These are phyloP conservation scores for Oligia strigilis DNA, from an alignment of 2,888 invertebrate genomes.

Conservation along the genomic window DNA sequence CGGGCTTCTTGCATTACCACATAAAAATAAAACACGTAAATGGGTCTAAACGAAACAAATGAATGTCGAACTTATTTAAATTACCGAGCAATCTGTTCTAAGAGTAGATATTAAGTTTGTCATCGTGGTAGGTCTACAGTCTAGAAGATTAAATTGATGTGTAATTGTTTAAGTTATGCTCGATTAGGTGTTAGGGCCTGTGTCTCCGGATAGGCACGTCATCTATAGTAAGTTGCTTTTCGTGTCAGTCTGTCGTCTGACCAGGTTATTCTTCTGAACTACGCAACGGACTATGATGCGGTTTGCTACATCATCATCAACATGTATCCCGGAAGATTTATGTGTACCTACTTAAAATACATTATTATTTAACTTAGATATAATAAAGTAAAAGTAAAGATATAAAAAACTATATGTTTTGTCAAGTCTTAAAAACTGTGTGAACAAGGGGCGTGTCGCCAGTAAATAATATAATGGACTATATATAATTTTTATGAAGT, in stretches of 20 bases:
- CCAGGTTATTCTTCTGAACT: neutral
- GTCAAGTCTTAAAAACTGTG: neutral
- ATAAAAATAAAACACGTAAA: slow-evolving; percentile 62
- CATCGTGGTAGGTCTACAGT: slow-evolving; percentile 32
- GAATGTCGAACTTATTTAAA: slow-evolving; percentile 44
- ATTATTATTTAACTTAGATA: neutral
- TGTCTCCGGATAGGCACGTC: neutral
- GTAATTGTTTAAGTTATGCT: neutral
- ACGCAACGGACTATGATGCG: neutral
- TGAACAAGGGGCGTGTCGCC: neutral
- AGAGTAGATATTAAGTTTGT: slow-evolving; percentile 8
- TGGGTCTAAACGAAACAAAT: slow-evolving; percentile 55
- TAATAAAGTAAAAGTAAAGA: neutral
- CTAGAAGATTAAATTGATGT: neutral
- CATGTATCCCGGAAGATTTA: neutral
- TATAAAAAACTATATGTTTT: neutral
- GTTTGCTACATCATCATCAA: neutral
- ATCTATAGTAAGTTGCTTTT: neutral
- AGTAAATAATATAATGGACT: neutral
- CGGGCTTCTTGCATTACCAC: slow-evolving; percentile 78
- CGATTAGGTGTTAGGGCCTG: neutral
- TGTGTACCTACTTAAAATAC: neutral
- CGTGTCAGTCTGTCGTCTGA: neutral
- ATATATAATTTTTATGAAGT: neutral
- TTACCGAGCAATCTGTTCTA: slow-evolving; percentile 21